Base-by-base conservation (phyloP, 2,888 invertebrate genomes). In the Platycheirus albimanus region DNA sequence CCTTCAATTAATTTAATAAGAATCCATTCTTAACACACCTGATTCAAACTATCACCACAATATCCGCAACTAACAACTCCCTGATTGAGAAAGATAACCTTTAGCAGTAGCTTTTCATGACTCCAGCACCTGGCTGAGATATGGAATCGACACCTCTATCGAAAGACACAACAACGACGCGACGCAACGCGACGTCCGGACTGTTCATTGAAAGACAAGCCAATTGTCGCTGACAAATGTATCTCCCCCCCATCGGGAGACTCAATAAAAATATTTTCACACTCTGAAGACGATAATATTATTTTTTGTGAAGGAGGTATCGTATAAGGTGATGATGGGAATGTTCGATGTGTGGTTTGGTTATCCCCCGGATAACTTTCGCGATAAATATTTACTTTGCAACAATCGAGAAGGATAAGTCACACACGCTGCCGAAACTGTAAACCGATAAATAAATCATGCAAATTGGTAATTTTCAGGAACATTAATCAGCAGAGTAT, bases 391-490 rank as follows among this genome's bases (percentile, higher is more conserved):
- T 81, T 81, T 81, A 66, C 71, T 81, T 77, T 43, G 49, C 20
- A 52, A 52, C 54, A 70, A 64, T 58, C 43, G 51, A 19, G 28
- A 66, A 13, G 38, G 49, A 52, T 28, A 15, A 11, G 28, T 13
- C 28, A 51, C 6, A 24, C 13, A 49, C n/a, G 13, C n/a, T 49
- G 49, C 24, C 58, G 52, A 70, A 71, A 66, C 71, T 52, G 70
- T 66, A 64, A 67, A 45, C 41, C 19, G 49, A 63, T 70, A 52
- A n/a, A 67, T 81, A 77, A 66, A 67, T 81, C 77, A 81, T 63
- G 61, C 49, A 77, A 77, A 81, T 81, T 81, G 77, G 81, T 81
- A 81, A 81, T 81, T 81, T 77, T 67, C 61, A 49, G 36, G 52
- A 54, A 33, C 41, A 81, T 76, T 76, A 24, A 66, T 81, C 80